These are phyloP conservation scores for Colistium nudipinnis DNA, from an alignment of 2,113 vertebrate species.

Conservation along the genomic window DNA sequence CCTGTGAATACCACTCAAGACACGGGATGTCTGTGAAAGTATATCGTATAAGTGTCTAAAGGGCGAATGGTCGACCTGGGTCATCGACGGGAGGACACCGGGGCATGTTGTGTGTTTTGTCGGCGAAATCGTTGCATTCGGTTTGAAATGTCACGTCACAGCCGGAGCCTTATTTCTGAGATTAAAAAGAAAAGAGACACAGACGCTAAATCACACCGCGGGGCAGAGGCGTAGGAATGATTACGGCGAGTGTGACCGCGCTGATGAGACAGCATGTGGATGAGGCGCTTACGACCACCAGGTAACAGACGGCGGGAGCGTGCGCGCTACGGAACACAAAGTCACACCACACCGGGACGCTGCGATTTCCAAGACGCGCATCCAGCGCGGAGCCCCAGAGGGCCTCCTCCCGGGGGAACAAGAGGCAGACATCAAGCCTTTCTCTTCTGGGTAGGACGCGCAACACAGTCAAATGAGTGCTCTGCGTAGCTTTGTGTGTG, in stretches of 20 bases:
- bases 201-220: constrained; percentile 34
- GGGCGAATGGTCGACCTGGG: constrained; percentile 16
- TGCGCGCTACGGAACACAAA: constrained; percentile 25
- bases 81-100: not conserved
- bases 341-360: constrained; percentile 14
- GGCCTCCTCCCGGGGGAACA: constrained; percentile 37
- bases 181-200: constrained; percentile 11
- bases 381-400: constrained; percentile 47
- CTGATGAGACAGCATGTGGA: constrained; percentile 57
- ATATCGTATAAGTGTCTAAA: constrained; percentile 6
- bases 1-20: not conserved
- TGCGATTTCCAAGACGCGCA: constrained; percentile 49
- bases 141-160: constrained; percentile 20
- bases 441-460: constrained; percentile 26
- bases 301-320: constrained; percentile 56
- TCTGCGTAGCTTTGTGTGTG: not conserved
- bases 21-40: not conserved
- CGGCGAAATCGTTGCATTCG: not conserved
- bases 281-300: constrained; percentile 66
- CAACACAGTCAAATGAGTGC: constrained; percentile 17
- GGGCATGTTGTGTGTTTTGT: not conserved
- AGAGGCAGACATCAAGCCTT: constrained; percentile 40
- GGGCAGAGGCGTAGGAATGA: constrained; percentile 25
- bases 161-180: constrained; percentile 8
- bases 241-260: constrained; percentile 58